Evolutionary conservation across 2,113 vertebrate species (phyloP), one percentile per base, ranked within the genome.

Genomic region (Hippocampus abdominalis): DNA sequence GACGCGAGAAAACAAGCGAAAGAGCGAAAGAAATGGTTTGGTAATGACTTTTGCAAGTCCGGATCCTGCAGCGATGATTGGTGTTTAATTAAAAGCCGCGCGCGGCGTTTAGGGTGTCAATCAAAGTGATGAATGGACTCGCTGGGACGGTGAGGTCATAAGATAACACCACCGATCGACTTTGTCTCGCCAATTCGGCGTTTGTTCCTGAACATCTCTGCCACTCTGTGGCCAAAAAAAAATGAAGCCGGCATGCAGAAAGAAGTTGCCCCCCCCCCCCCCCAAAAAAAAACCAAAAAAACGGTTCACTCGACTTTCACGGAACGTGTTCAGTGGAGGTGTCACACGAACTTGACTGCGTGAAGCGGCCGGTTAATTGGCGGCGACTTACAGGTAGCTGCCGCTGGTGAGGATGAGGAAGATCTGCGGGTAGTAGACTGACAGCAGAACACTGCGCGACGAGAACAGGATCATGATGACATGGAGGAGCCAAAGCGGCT

Each of bases 401-500:
- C 95, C 94, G 84, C 96, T 98, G 90, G 96, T 96, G 89, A 98
- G 94, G 92, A 98, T 94, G 87, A 98, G 95, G 91, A 98, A 97
- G 88, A 98, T 95, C 94, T 97, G 96, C 73, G 96, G 96, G 77
- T 96, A 97, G 88, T 95, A 96, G 87, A 98, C 93, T 90, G 96
- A 96, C 89, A 98, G 94, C 89, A 96, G 93, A 79, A 96, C 95
- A 91, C 95, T 90, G 93, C 95, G 95, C 81, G 94, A 94, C 84
- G 94, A 95, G 89, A 96, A 92, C 87, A 96, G 92, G 93, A 95
- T 95, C 96, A 98, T 98, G 93, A 93, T 92, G 91, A 89, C 91
- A 92, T 91, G 79, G 88, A 92, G 63, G 65, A 53, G 48, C 48
- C 27, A n/a, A 53, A 49, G 46, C 64, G 25, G 27, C 21, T 44